phyloP scores from a whole-genome alignment of 2,888 invertebrate genomes.

The Euzetes globulus region DNA sequence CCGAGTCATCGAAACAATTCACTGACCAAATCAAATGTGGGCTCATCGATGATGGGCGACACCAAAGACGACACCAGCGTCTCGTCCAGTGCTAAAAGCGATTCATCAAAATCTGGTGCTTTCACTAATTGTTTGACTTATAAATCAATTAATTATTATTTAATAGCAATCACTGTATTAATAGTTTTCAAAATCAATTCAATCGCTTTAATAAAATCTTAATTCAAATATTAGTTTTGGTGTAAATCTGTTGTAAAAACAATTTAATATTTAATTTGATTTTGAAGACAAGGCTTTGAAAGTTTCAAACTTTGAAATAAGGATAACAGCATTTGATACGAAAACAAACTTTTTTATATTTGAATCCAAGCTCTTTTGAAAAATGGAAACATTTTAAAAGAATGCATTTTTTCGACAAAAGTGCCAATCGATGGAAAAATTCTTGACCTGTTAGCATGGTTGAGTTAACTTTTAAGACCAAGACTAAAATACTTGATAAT shows the following conservation, averaged over 20 bases:
- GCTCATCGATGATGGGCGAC: slow-evolving; percentile 30
- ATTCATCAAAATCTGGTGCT: slow-evolving; percentile 20
- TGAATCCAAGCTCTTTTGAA: too few relatives aligned
- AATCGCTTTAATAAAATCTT: background rate
- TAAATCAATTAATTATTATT: background rate
- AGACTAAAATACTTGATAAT: too few relatives aligned
- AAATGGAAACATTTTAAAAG: too few relatives aligned
- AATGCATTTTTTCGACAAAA: too few relatives aligned
- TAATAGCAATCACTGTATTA: background rate
- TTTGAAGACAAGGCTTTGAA: too few relatives aligned
- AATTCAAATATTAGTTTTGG: background rate
- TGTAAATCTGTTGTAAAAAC: background rate
- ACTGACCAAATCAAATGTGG: slow-evolving; percentile 14
- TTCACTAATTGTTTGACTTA: background rate
- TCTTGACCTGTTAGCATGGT: too few relatives aligned
- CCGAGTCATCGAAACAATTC: slow-evolving; percentile 16
- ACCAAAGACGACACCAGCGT: slow-evolving; percentile 25
- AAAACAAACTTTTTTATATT: too few relatives aligned
- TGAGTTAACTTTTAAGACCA: too few relatives aligned
- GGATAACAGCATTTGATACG: too few relatives aligned
- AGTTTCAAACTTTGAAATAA: too few relatives aligned
- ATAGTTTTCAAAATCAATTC: background rate
- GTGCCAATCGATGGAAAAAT: too few relatives aligned
- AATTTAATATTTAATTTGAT: too few relatives aligned
- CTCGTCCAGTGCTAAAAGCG: slow-evolving; percentile 24